These are phyloP conservation scores for Dinothrombium tinctorium DNA, from an alignment of 1,140 invertebrate species.

Conservation along the genomic window DNA sequence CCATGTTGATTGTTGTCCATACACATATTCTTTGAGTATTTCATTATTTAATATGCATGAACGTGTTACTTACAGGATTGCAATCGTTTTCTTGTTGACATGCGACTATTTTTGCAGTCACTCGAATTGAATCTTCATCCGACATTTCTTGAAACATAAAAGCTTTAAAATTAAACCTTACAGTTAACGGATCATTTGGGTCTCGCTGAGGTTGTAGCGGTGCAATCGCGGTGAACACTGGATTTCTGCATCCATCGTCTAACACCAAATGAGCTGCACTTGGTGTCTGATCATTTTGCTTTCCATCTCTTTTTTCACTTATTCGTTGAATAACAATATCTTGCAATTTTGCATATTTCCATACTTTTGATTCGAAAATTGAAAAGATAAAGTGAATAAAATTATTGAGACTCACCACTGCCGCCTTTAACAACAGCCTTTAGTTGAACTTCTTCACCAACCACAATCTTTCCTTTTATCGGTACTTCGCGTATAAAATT, in stretches of 20 bases:
- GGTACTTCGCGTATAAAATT: constrained; percentile 25
- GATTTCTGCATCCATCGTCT: constrained; percentile 32
- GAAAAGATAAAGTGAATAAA: neutral
- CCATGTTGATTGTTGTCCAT: constrained; percentile 1
- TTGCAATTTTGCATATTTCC: neutral
- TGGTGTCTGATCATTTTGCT: constrained; percentile 1
- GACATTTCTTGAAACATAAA: constrained; percentile 41
- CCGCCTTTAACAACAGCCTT: constrained; percentile 28
- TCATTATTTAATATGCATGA: neutral
- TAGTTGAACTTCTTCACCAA: constrained; percentile 39
- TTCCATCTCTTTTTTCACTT: no score
- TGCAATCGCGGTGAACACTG: constrained; percentile 24
- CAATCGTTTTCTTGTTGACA: constrained; percentile 35
- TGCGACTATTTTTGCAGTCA: constrained; percentile 32
- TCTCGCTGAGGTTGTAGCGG: constrained; percentile 26
- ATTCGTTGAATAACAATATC: neutral
- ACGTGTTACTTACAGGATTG: constrained; percentile 14
- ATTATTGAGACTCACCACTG: constrained; percentile 27
- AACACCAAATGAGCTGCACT: constrained; percentile 22
- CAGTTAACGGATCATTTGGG: constrained; percentile 22
- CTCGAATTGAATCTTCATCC: constrained; percentile 32
- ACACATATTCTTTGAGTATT: neutral
- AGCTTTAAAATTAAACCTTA: constrained; percentile 31
- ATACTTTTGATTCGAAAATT: no score
- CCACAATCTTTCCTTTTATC: constrained; percentile 28